Evolutionary conservation across 2,797 vertebrate genomes (phyloP).

Genomic region (Vultur gryphus): DNA sequence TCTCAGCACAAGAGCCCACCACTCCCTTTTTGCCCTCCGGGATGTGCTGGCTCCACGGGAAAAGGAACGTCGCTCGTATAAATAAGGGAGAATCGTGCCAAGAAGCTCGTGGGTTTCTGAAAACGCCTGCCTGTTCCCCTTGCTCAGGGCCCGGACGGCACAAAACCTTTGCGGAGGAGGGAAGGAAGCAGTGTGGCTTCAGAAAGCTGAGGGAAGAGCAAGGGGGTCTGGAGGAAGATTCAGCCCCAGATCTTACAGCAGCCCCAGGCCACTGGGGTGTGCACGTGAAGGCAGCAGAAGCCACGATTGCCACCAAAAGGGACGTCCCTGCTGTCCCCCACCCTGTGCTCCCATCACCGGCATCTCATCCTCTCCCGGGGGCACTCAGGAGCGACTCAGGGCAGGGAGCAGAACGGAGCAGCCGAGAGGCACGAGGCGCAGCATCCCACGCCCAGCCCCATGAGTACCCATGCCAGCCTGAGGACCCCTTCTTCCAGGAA

Average conservation of each 20-base stretch:
- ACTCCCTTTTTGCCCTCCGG: not conserved
- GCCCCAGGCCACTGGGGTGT: not conserved
- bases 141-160: not conserved
- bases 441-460: too few relatives aligned
- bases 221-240: not conserved
- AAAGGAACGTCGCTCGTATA: not conserved
- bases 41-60: not conserved
- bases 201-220: not conserved
- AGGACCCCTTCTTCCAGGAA: not conserved
- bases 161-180: not conserved
- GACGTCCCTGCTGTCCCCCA: not conserved
- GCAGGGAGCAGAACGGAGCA: not conserved
- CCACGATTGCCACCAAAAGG: not conserved
- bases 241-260: not conserved
- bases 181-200: not conserved
- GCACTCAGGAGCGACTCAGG: not conserved
- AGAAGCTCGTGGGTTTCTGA: not conserved
- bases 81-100: not conserved
- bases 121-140: not conserved
- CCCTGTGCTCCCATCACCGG: not conserved
- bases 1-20: not conserved
- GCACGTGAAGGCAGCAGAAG: not conserved
- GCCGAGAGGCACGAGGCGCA: not conserved
- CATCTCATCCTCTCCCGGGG: fast-evolving
- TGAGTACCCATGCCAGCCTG: fast-evolving